These are phyloP conservation scores for Drosophila paramelanica DNA, from an alignment of 2,888 invertebrate species.

Conservation along the genomic window DNA sequence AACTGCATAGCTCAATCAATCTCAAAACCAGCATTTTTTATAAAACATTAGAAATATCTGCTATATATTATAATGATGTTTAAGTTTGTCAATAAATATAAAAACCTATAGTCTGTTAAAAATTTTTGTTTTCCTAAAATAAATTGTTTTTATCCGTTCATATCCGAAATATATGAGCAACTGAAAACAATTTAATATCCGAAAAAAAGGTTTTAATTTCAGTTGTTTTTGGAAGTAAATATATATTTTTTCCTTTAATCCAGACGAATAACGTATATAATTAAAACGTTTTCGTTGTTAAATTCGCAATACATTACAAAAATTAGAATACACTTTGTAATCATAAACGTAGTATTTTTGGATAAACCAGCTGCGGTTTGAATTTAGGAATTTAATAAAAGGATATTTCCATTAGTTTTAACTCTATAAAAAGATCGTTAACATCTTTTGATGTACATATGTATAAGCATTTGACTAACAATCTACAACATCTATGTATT, in stretches of 20 bases:
- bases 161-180: no score
- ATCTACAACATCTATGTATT: constrained; percentile 11
- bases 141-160: neutral
- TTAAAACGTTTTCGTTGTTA: no score
- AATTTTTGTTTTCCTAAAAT: constrained; percentile 11
- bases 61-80: constrained; percentile 26
- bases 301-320: no score
- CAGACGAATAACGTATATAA: neutral
- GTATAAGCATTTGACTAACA: constrained; percentile 13
- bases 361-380: neutral
- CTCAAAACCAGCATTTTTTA: constrained; percentile 38
- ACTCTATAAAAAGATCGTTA: neutral
- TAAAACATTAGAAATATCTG: constrained; percentile 20
- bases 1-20: constrained; percentile 29
- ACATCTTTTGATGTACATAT: constrained; percentile 17
- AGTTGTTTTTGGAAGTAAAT: no score
- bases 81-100: constrained; percentile 42
- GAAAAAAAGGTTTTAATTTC: neutral
- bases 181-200: neutral
- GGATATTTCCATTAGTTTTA: neutral
- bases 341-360: neutral
- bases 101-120: constrained; percentile 20
- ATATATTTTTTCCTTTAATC: neutral
- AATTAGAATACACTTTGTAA: no score
- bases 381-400: constrained; percentile 6